Evolutionary conservation across 2,113 vertebrate genomes (phyloP).

Genomic region (Dryoscopus gambensis): DNA sequence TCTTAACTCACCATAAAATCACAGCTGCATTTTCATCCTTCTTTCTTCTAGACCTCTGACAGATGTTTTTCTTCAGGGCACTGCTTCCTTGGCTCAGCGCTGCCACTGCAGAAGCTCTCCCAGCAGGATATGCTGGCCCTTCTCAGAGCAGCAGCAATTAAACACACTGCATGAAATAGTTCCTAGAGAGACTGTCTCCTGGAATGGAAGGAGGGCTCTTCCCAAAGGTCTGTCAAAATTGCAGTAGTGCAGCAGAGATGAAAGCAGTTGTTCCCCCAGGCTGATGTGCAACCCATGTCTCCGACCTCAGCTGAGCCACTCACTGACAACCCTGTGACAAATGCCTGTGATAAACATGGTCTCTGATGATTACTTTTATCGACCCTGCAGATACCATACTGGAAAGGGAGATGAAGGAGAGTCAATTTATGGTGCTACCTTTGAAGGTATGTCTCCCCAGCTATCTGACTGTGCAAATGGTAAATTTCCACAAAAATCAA

Average conservation of each 20-base stretch:
- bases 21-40: not conserved
- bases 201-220: not conserved
- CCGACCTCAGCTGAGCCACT: not conserved
- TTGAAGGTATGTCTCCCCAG: constrained; percentile 73
- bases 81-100: rapidly evolving
- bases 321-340: not conserved
- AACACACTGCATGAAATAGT: not conserved
- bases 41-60: not conserved
- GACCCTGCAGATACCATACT: constrained; percentile 77
- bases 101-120: not conserved
- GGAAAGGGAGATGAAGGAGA: constrained; percentile 79
- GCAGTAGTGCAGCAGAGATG: not conserved
- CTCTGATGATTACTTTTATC: not conserved
- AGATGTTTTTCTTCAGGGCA: not conserved
- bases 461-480: not conserved
- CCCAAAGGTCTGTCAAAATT: not conserved
- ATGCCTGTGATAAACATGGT: not conserved
- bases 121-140: not conserved
- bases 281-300: rapidly evolving
- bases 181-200: rapidly evolving
- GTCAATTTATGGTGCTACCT: constrained; percentile 83
- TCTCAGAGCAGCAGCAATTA: not conserved
- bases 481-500: not conserved
- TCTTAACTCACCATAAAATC: not conserved
- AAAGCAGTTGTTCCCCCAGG: not conserved